A percentile compares a stretch with the other conserved stretches of the same genome.
Conservation (phyloP, 2,113 vertebrate species). For the Strigops habroptila region DNA sequence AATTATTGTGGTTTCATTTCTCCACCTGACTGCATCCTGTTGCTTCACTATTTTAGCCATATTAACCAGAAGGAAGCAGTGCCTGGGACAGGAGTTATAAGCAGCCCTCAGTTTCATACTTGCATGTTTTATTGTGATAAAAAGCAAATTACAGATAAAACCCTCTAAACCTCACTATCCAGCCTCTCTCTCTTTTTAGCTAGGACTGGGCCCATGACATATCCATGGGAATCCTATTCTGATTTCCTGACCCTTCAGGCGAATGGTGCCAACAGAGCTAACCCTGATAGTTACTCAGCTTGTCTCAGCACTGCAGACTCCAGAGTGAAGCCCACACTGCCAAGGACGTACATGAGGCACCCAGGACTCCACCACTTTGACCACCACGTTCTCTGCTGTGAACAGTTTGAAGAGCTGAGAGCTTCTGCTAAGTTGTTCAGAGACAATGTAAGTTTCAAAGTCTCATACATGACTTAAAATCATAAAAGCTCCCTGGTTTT, state of each 20-base stretch:
- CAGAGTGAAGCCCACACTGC: not conserved
- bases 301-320: not conserved
- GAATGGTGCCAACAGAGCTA: not conserved
- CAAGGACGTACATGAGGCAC: not conserved
- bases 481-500: not conserved
- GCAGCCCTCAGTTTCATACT: not conserved
- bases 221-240: not conserved
- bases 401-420: not conserved
- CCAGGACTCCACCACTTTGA: not conserved
- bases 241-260: not conserved
- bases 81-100: not conserved
- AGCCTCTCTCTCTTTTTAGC: not conserved
- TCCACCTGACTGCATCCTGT: not conserved
- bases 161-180: not conserved
- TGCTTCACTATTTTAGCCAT: not conserved
- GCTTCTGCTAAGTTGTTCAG: not conserved
- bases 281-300: not conserved
- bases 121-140: constrained; percentile 2
- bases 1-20: constrained; percentile 17
- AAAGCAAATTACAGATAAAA: not conserved
- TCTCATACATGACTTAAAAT: not conserved
- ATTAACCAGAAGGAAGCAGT: not conserved
- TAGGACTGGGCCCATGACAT: not conserved
- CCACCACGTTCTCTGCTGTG: not conserved
- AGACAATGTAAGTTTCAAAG: not conserved